These are phyloP conservation scores for Syngnathus floridae DNA, from an alignment of 2,113 vertebrate genomes.

Conservation along the genomic window DNA sequence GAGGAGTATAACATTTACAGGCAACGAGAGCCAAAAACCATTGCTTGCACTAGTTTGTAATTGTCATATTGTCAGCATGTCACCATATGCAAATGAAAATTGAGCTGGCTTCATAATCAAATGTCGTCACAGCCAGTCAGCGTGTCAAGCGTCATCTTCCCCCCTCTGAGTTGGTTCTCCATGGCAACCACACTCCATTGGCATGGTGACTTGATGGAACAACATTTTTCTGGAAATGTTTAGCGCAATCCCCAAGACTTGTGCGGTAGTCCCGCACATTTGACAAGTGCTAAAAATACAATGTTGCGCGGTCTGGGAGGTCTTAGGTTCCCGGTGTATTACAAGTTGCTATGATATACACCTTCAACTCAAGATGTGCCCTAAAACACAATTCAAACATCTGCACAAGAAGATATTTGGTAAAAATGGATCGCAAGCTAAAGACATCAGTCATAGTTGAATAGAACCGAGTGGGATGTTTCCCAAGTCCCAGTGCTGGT, in stretches of 20 bases:
- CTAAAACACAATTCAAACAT: not conserved
- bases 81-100: not conserved
- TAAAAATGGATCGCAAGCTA: no score
- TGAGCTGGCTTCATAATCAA: not conserved
- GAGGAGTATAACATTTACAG: not conserved
- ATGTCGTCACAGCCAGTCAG: not conserved
- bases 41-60: no score
- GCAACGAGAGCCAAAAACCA: not conserved
- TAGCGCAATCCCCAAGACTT: not conserved
- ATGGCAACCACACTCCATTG: not conserved
- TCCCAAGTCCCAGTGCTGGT: not conserved
- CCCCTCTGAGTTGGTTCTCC: not conserved
- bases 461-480: not conserved
- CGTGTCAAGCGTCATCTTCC: not conserved
- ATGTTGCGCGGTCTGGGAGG: not conserved
- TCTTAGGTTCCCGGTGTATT: not conserved
- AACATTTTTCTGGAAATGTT: not conserved
- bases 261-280: not conserved
- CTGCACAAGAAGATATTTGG: no score
- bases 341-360: not conserved
- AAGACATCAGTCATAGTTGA: no score
- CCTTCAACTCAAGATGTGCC: not conserved
- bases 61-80: not conserved
- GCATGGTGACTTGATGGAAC: not conserved
- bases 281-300: not conserved